Evolutionary conservation across 2,113 vertebrate species (phyloP).

Genomic region (Clarias macrocephalus): DNA sequence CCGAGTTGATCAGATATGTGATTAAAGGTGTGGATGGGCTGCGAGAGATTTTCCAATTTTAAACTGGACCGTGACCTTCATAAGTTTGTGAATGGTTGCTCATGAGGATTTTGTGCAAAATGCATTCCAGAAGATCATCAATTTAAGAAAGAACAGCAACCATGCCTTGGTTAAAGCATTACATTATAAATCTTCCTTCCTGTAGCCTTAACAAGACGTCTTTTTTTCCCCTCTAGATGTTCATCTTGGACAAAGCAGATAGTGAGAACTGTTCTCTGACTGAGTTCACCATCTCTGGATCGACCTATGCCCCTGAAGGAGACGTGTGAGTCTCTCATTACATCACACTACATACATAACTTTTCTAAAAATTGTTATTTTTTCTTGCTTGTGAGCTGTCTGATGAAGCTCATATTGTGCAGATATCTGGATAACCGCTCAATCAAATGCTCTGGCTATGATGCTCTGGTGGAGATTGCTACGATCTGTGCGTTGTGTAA

Average conservation of each 20-base stretch:
- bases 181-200: too few species aligned
- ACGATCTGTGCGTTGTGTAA: constrained; percentile 98
- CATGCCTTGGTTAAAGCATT: not conserved
- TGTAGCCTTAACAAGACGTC: constrained; percentile 8
- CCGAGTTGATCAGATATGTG: too few species aligned
- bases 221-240: constrained; percentile 80
- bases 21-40: too few species aligned
- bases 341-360: not conserved
- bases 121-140: not conserved
- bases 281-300: constrained; percentile 94
- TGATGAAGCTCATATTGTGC: constrained; percentile 30
- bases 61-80: too few species aligned
- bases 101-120: not conserved
- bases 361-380: not conserved
- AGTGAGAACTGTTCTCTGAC: constrained; percentile 85
- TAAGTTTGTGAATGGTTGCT: too few species aligned
- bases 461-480: constrained; percentile 90
- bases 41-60: too few species aligned
- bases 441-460: constrained; percentile 83
- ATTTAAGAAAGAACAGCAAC: not conserved
- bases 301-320: constrained; percentile 93
- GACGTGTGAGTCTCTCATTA: constrained; percentile 86
- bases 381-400: not conserved
- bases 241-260: constrained; percentile 86
- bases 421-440: constrained; percentile 87